Evolutionary conservation across 2,888 invertebrate genomes (phyloP), one percentile per base, ranked within the genome.

Genomic region (Nomada lathburiana): DNA sequence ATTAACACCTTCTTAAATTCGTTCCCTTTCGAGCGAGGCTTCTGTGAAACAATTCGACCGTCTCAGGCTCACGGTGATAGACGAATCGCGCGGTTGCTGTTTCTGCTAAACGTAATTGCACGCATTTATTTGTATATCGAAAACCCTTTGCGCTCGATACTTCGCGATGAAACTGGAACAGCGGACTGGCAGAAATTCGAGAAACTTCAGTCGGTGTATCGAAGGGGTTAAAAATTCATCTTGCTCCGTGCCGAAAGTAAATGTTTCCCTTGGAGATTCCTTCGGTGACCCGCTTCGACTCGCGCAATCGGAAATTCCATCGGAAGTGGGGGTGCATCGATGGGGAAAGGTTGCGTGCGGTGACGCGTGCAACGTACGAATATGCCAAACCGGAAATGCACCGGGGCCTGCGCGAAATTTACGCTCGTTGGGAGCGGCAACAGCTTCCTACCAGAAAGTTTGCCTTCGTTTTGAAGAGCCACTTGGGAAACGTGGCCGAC

Each of bases 301-400:
- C 29, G 52, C n/a, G 16, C n/a, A 67, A 65, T 52, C 29, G n/a
- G 65, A 47, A 52, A 67, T 52, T 67, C 52, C 29, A 52, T 67
- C 50, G 26, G 2, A 20, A 65, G 50, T 1, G 36, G 36, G 36
- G 7, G 36, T 36, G 36, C 36, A 36, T 36, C 36, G 36, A 36
- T n/a, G 23, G 52, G 52, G 47, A 52, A 50, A 29, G 50, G 13
- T 36, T 36, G 47, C 7, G 18, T n/a, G 18, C 9, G 20, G 63
- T 44, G 44, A 63, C 63, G 64, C 3, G 18, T 20, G 18, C 55
- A 10, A 18, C 55, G 10, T 10, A 23, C 11, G 55, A 23, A 55
- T 47, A n/a, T 9, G 26, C 29, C 29, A n/a, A 20, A 18, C 26
- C 47, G 64, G 26, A 64, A 64, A 47, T n/a, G 11, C 64, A 26